These are phyloP conservation scores for Enchytraeus crypticus DNA, from an alignment of 2,888 invertebrate species.

Conservation along the genomic window DNA sequence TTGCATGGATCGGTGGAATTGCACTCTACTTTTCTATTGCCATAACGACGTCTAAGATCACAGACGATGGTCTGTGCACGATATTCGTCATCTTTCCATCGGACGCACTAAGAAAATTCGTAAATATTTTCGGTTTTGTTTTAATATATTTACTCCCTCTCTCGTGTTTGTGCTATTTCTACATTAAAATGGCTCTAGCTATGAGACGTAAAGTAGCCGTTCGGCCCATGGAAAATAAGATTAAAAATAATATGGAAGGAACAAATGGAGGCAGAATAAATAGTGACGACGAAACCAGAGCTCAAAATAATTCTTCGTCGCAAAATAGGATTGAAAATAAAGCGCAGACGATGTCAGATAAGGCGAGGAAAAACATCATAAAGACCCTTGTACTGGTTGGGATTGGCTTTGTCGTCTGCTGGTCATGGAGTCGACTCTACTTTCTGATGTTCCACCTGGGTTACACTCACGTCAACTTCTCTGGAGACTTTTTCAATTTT, in stretches of 20 bases:
- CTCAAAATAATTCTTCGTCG: too few species aligned
- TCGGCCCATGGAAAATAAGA: too few species aligned
- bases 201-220: background rate
- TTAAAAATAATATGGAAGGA: too few species aligned
- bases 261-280: too few species aligned
- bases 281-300: too few species aligned
- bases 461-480: too few species aligned
- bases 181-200: constrained; percentile 16
- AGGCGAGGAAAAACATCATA: background rate
- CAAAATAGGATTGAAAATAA: too few species aligned
- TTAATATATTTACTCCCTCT: constrained; percentile 22
- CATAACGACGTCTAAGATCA: constrained; percentile 7
- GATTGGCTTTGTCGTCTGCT: background rate
- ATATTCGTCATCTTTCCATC: constrained; percentile 16
- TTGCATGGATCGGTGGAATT: constrained; percentile 14
- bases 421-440: background rate
- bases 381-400: background rate
- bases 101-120: background rate
- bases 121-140: constrained; percentile 15
- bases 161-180: constrained; percentile 16
- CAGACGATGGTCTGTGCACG: constrained; percentile 16
- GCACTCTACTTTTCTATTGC: constrained; percentile 9
- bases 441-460: background rate
- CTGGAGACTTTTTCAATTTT: too few species aligned
- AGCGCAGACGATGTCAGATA: too few species aligned